Evolutionary conservation across 2,888 invertebrate species (phyloP).

Genomic region (Seladonia tumulorum): DNA sequence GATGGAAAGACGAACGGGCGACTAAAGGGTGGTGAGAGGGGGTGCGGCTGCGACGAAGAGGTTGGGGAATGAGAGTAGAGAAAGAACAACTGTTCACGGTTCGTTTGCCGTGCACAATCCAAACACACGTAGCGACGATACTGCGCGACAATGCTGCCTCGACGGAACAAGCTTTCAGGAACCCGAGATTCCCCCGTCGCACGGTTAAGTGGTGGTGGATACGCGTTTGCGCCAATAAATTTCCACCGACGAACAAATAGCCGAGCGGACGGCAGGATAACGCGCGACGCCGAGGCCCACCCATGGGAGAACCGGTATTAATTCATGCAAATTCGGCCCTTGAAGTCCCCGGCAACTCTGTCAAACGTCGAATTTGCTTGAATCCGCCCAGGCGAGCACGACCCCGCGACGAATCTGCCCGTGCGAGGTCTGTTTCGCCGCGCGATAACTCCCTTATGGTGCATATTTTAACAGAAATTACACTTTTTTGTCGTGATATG

Average conservation of each 20-base stretch:
- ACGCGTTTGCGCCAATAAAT: slow-evolving; percentile 45
- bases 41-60: not conserved
- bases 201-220: slow-evolving; percentile 35
- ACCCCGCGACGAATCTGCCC: slow-evolving; percentile 1
- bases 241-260: slow-evolving; percentile 40
- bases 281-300: not conserved
- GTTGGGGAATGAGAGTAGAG: not conserved
- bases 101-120: slow-evolving; percentile 50
- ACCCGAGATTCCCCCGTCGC: slow-evolving; percentile 36
- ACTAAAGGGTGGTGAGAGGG: not conserved
- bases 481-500: not conserved
- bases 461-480: slow-evolving; percentile 7
- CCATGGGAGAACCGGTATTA: slow-evolving; percentile 34
- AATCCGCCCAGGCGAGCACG: not conserved
- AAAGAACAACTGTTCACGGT: slow-evolving; percentile 56
- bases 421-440: not conserved
- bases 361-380: slow-evolving; percentile 24
- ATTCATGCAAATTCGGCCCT: slow-evolving; percentile 43
- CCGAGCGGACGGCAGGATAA: slow-evolving; percentile 22
- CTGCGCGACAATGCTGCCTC: slow-evolving; percentile 18
- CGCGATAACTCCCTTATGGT: not conserved
- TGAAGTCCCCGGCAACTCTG: slow-evolving; percentile 25
- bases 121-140: slow-evolving; percentile 35
- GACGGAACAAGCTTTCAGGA: slow-evolving; percentile 27
- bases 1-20: not conserved